These are phyloP conservation scores for Caenorhabditis wallacei DNA, from an alignment of 2,888 invertebrate genomes.

Conservation along the genomic window DNA sequence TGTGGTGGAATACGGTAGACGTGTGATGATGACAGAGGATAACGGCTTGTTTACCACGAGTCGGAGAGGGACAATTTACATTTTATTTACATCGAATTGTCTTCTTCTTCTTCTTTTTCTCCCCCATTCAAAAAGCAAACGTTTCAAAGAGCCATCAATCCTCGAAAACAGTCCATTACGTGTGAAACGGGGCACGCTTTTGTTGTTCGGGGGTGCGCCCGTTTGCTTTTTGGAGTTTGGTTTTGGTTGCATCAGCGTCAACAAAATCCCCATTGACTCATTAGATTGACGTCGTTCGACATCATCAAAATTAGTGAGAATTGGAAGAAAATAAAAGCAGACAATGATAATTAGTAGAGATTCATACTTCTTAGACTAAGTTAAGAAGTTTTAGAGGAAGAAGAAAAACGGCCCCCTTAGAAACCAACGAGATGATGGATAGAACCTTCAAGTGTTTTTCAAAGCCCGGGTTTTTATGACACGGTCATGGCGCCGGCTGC, in stretches of 20 bases:
- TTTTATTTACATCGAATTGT: slow-evolving; percentile 44
- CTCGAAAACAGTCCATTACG: slow-evolving; percentile 51
- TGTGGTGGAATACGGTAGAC: slow-evolving; percentile 44
- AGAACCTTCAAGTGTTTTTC: slow-evolving; percentile 12
- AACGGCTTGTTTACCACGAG: slow-evolving; percentile 39
- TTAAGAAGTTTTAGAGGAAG: no score
- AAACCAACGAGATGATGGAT: slow-evolving; percentile 5
- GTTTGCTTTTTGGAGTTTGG: slow-evolving; percentile 15
- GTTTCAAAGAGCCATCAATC: slow-evolving; percentile 58
- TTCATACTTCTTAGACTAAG: no score
- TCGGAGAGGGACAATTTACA: slow-evolving; percentile 28
- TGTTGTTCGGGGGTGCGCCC: slow-evolving; percentile 2
- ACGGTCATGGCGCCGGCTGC: slow-evolving; percentile 57
- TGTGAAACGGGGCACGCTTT: slow-evolving; percentile 6
- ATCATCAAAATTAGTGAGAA: no score
- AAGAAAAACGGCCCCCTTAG: not conserved
- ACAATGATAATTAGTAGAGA: no score
- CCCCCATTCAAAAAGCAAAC: not conserved
- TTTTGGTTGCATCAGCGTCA: slow-evolving; percentile 5
- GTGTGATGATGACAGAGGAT: not conserved
- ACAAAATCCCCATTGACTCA: slow-evolving; percentile 23
- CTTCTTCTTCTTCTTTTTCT: not conserved
- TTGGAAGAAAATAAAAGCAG: no score
- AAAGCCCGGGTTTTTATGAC: slow-evolving; percentile 34
- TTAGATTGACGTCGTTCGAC: slow-evolving; percentile 7